A percentile compares a stretch with the other conserved stretches of the same genome.
Evolutionary conservation across 2,888 invertebrate species (phyloP).

Genomic region (Cancer borealis): DNA sequence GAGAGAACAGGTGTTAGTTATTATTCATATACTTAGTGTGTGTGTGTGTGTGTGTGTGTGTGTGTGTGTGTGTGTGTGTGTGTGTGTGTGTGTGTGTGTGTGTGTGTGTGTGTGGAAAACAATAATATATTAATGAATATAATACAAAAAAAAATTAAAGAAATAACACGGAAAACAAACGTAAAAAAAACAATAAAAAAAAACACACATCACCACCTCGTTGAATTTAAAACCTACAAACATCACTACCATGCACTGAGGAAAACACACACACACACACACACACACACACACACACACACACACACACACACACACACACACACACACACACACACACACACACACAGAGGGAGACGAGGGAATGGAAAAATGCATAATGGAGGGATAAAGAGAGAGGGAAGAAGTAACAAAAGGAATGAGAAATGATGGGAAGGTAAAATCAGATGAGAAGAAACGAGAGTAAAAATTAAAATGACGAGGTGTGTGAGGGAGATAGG

Average conservation of each 20-base stretch:
- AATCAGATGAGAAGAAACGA: not conserved
- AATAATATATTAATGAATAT: too few species aligned
- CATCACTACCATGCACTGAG: not conserved
- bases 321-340: conserved; percentile 26
- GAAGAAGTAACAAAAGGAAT: conserved; percentile 25
- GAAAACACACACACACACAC: conserved; percentile 55
- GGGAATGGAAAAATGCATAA: not conserved
- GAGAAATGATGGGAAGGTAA: not conserved
- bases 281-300: conserved; percentile 66
- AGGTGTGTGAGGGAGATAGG: not conserved
- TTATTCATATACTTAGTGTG: not conserved
- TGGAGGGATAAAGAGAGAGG: conserved; percentile 34
- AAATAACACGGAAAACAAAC: not conserved
- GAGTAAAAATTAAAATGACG: not conserved
- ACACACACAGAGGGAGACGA: not conserved
- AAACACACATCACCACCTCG: too few species aligned
- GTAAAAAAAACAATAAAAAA: not conserved
- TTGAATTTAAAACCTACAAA: not conserved
- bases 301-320: conserved; percentile 63
- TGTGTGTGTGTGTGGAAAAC: too few species aligned
- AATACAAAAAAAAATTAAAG: not conserved
- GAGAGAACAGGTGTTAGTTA: not conserved
- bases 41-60: conserved; percentile 53
- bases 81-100: conserved; percentile 47
- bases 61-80: conserved; percentile 50